Evolutionary conservation across 2,888 invertebrate genomes (phyloP).

Genomic region (Hydrotaea cyrtoneurina): DNA sequence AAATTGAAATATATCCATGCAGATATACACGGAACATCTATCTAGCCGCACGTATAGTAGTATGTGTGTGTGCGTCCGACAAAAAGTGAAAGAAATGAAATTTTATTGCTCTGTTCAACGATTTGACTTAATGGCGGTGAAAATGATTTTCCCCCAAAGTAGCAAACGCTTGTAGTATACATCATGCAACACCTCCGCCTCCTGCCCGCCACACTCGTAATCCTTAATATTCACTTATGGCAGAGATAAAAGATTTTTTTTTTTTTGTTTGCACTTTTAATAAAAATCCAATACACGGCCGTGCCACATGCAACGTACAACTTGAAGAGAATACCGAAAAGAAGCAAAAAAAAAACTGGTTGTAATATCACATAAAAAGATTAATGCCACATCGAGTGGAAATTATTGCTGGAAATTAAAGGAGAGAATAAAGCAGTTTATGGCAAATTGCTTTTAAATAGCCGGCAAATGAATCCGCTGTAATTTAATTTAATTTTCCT

Average conservation of each 20-base stretch:
- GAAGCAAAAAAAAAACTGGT: constrained; percentile 4
- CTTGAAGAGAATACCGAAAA: background rate
- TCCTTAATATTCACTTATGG: constrained; percentile 63
- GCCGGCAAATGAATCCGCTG: background rate
- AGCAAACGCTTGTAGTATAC: no score
- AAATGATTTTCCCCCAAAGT: constrained; percentile 71
- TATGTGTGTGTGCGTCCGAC: no score
- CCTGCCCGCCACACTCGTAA: background rate
- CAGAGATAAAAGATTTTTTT: constrained; percentile 55
- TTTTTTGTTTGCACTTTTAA: background rate
- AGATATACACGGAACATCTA: constrained; percentile 69
- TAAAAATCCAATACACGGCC: constrained; percentile 19
- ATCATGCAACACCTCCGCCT: background rate
- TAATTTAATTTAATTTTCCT: background rate
- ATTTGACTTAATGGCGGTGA: constrained; percentile 79
- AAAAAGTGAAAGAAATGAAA: constrained; percentile 64
- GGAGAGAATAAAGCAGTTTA: background rate
- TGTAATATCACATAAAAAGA: constrained; percentile 47
- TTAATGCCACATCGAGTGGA: constrained; percentile 62
- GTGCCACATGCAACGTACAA: background rate
- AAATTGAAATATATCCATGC: constrained; percentile 55
- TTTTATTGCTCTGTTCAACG: constrained; percentile 78
- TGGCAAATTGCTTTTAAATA: constrained; percentile 22
- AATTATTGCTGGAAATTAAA: constrained; percentile 59
- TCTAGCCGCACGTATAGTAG: background rate